Percentiles rank a stretch among this genome's conserved stretches.
These are phyloP conservation scores for cattle (Bos taurus) DNA, from an alignment of 2,113 vertebrate genomes.

Conservation along the genomic window ARS-UCD2.0 NC_037332.1:10024501-10025000, in stretches of 20 bases:
- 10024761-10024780: background rate
- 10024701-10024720: background rate
- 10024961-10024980: background rate
- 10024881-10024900: background rate
- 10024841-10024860: background rate
- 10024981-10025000: background rate
- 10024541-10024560: background rate
- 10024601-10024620: background rate
- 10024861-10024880: background rate
- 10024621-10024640: background rate
- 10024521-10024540: background rate
- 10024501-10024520: background rate
- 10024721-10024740: background rate
- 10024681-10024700: background rate
- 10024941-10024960: background rate
- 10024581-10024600: background rate
- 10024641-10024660: background rate
- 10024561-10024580: background rate
- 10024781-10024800: background rate
- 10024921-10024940: background rate
- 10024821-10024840: background rate
- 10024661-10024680: background rate
- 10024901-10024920: background rate
- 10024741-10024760: background rate
- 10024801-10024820: background rate